Evolutionary conservation across 2,797 vertebrate species (phyloP), one percentile per base, ranked within the genome.

Genomic region (Acanthornis magna): DNA sequence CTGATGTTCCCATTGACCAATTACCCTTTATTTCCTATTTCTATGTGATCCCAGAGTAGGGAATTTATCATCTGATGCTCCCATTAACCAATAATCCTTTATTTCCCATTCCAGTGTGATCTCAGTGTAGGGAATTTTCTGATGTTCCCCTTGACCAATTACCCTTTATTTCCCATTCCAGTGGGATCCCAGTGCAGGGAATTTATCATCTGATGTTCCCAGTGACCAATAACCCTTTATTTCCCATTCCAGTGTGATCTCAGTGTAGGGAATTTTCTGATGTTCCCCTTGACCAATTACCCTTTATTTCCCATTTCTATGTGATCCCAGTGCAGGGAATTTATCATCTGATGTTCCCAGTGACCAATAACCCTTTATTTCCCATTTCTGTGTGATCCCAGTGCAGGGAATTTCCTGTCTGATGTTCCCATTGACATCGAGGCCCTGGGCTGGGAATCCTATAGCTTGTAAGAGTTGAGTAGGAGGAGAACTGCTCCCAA

Each of bases 121-220:
- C 32, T 32, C 11, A 5, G 13, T 1, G 4, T 8, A 36, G 50
- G 20, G 22, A 60, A 16, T 83, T 73, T 73, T 2, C 40, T 50
- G 43, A 16, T 68, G 1, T 36, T 58, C 43, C 38, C 1, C 42
- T 11, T 51, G 25, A 38, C 26, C 29, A 38, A 50, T 30, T 51
- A 23, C 15, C 8, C 20, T 53, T 22, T 51, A 32, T 10, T 70
- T 53, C 27, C 29, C 21, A 19, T 26, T n/a, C n/a, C n/a, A n/a
- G n/a, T n/a, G n/a, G n/a, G n/a, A n/a, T n/a, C n/a, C n/a, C n/a
- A 19, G 2, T 1, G 7, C 4, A 42, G 16, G 16, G 29, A 53
- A 70, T 70, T 26, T 13, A n/a, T n/a, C n/a, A n/a, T 18, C 20
- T 55, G 54, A 22, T 55, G 30, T 32, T 54, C 19, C 53, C 19